Evolutionary conservation across 2,797 vertebrate genomes (phyloP).

Genomic region (Chaenodraco wilsoni): DNA sequence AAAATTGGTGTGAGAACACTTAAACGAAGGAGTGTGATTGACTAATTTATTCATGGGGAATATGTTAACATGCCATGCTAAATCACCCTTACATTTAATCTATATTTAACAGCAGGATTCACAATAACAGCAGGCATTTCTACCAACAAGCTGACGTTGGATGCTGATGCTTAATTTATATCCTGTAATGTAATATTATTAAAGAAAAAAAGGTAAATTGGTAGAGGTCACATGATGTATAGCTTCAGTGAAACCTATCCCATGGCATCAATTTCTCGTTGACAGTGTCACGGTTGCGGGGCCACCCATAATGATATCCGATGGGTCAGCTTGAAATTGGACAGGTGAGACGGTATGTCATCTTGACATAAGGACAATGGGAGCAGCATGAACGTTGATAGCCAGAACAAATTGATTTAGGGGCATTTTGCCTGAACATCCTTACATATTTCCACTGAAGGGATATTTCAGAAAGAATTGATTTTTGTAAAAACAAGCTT

Average conservation of each 20-base stretch:
- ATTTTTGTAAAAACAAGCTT: slow-evolving; percentile 8
- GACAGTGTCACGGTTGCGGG: slow-evolving; percentile 77
- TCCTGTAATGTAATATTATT: slow-evolving; percentile 41
- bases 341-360: slow-evolving; percentile 72
- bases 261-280: slow-evolving; percentile 74
- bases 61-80: slow-evolving; percentile 8
- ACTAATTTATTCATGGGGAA: slow-evolving; percentile 22
- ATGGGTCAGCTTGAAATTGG: slow-evolving; percentile 78
- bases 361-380: slow-evolving; percentile 66
- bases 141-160: slow-evolving; percentile 20
- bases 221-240: slow-evolving; percentile 67
- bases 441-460: slow-evolving; percentile 3
- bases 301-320: slow-evolving; percentile 76
- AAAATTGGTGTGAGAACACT: slow-evolving; percentile 16
- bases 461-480: slow-evolving; percentile 8
- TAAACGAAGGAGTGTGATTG: neutral
- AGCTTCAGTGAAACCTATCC: slow-evolving; percentile 53
- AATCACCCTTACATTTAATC: slow-evolving; percentile 17
- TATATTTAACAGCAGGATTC: slow-evolving; percentile 14
- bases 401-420: slow-evolving; percentile 35
- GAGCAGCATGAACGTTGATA: slow-evolving; percentile 40
- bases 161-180: slow-evolving; percentile 42
- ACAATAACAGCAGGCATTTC: slow-evolving; percentile 17
- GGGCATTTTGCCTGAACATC: slow-evolving; percentile 39
- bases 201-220: slow-evolving; percentile 42